Evolutionary conservation across 1,140 invertebrate species (phyloP), one percentile per base, ranked within the genome.

Genomic region (Tenebrio molitor): DNA sequence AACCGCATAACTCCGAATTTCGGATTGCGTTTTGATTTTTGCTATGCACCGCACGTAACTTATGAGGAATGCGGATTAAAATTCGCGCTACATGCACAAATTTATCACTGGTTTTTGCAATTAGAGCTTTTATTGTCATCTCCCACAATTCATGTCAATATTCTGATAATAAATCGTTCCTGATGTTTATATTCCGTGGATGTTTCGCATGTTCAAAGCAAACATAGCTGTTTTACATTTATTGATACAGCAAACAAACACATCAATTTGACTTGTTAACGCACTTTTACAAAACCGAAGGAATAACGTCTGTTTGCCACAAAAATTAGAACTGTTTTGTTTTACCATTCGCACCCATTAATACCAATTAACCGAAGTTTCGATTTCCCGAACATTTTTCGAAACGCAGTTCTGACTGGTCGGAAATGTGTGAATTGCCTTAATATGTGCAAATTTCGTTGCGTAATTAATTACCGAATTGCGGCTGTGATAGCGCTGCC

Each of bases 81-180:
- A 69, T 69, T 46, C 67, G 44, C 12, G 34, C 16, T 33, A 36
- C 63, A 15, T 50, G 41, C 46, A 16, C 16, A 53, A 46, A 69
- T 69, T 46, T 69, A 69, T 69, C 67, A 69, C 44, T 69, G 67
- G 67, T 69, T 69, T 69, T 69, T 69, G 67, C 46, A 69, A 69
- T 69, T 69, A 69, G 46, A 44, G 67, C 67, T 34, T 69, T 69
- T 69, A 69, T 69, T 69, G 67, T 69, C 67, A 36, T 36, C 44
- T 46, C 67, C 46, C 67, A 50, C 46, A 69, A 69, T 69, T 69
- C 67, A 69, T 50, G 67, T 69, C 67, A 69, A 69, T 69, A 69
- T 44, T 69, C 67, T 46, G 67, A 69, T 69, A 50, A 69, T 69
- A 69, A 69, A 69, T 69, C 67, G 46, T 69, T 65, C 34, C 33